Conservation (phyloP, 2,113 vertebrate species). For the Oncorhynchus clarkii region DNA sequence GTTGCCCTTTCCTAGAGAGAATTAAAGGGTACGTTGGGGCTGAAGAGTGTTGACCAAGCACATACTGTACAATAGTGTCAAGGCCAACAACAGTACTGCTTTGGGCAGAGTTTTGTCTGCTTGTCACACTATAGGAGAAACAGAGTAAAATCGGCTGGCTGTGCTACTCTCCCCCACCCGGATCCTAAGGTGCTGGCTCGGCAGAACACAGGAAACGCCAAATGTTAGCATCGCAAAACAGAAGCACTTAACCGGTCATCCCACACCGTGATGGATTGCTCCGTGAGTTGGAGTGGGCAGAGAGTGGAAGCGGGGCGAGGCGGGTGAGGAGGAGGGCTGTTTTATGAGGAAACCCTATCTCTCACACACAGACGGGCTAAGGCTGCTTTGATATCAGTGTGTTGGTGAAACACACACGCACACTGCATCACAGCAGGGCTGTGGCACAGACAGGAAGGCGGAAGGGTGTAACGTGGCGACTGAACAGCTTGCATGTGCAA, state of each 20-base stretch:
- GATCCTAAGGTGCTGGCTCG: slow-evolving; percentile 45
- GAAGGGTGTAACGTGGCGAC: slow-evolving; percentile 7
- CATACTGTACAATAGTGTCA: slow-evolving; percentile 2
- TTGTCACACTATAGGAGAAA: slow-evolving; percentile 14
- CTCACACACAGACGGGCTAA: slow-evolving; percentile 34
- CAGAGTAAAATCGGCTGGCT: slow-evolving; percentile 1
- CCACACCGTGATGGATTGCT: slow-evolving; percentile 51
- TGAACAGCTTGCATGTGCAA: slow-evolving; percentile 42
- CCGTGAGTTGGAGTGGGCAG: slow-evolving; percentile 26
- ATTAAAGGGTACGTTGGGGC: slow-evolving; percentile 13
- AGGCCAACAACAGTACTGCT: too few relatives aligned
- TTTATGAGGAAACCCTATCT: slow-evolving; percentile 51
- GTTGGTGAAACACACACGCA: background rate
- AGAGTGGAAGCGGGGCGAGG: background rate
- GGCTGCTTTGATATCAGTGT: slow-evolving; percentile 22
- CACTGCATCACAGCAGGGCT: background rate
- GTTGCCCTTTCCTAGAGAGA: background rate
- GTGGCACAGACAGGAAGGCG: background rate
- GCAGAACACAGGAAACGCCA: slow-evolving; percentile 46
- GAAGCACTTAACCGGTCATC: slow-evolving; percentile 52
- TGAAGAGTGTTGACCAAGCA: slow-evolving; percentile 45
- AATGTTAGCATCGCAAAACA: slow-evolving; percentile 45
- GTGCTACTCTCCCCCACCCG: background rate
- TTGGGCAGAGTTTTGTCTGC: background rate
- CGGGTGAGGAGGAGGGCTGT: slow-evolving; percentile 9